These are phyloP conservation scores for Spodoptera exigua DNA, from an alignment of 2,888 invertebrate genomes.

Conservation along the genomic window DNA sequence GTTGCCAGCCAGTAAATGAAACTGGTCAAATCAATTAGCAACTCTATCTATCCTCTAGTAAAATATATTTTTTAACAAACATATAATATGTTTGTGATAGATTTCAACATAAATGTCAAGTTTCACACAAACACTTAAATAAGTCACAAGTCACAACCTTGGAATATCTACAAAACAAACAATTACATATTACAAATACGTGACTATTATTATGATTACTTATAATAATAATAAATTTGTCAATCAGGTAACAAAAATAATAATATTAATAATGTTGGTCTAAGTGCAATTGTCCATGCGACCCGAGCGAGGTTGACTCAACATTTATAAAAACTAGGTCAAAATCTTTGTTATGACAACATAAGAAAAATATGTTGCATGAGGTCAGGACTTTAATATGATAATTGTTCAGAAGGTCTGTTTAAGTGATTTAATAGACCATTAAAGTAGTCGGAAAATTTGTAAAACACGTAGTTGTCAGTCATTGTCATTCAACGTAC, in stretches of 20 bases:
- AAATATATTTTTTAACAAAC: too few relatives aligned
- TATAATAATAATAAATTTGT: constrained; percentile 36
- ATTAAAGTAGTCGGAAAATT: not conserved
- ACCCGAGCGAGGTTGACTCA: constrained; percentile 23
- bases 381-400: too few relatives aligned
- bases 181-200: constrained; percentile 24
- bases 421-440: not conserved
- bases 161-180: constrained; percentile 20
- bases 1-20: too few relatives aligned
- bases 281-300: constrained; percentile 9
- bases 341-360: constrained; percentile 8
- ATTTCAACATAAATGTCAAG: constrained; percentile 29
- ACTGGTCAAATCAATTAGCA: too few relatives aligned
- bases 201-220: constrained; percentile 21
- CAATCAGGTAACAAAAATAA: constrained; percentile 24
- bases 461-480: not conserved
- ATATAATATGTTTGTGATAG: constrained; percentile 12
- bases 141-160: constrained; percentile 35
- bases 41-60: too few relatives aligned
- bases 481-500: too few relatives aligned
- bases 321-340: constrained; percentile 20
- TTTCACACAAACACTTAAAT: constrained; percentile 24
- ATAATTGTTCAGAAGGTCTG: too few relatives aligned
- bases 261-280: constrained; percentile 7
- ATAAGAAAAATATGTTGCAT: not conserved